phyloP scores from a whole-genome alignment of 1,140 invertebrate species.

The Polypedilum pembai region DNA sequence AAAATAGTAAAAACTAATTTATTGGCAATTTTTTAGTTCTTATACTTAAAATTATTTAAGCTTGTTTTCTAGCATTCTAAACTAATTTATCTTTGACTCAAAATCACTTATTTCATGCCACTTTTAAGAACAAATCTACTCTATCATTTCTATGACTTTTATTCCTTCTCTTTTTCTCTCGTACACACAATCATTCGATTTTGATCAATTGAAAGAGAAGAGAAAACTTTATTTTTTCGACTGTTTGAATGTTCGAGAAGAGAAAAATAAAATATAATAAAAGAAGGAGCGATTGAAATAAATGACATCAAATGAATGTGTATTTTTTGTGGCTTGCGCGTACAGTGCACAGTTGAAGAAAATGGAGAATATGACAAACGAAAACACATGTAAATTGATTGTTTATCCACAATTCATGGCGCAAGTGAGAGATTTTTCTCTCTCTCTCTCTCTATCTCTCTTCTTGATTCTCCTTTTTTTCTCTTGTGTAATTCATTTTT shows the following conservation, averaged over 20 bases:
- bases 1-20: too few relatives aligned
- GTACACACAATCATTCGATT: neutral
- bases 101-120: neutral
- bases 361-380: slow-evolving; percentile 20
- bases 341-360: neutral
- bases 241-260: neutral
- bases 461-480: too few relatives aligned
- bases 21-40: too few relatives aligned
- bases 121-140: neutral
- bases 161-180: neutral
- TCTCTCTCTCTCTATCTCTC: too few relatives aligned
- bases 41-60: too few relatives aligned
- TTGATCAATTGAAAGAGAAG: neutral
- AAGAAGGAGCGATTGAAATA: slow-evolving; percentile 22
- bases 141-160: neutral
- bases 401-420: slow-evolving; percentile 21
- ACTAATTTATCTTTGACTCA: neutral
- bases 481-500: too few relatives aligned
- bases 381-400: slow-evolving; percentile 28
- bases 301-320: slow-evolving; percentile 19
- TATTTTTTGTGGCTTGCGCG: neutral
- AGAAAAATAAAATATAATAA: neutral
- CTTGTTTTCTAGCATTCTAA: too few relatives aligned
- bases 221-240: neutral
- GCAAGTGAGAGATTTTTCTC: neutral